phyloP scores from a whole-genome alignment of 2,797 vertebrate genomes.

The Taenioides sp. region DNA sequence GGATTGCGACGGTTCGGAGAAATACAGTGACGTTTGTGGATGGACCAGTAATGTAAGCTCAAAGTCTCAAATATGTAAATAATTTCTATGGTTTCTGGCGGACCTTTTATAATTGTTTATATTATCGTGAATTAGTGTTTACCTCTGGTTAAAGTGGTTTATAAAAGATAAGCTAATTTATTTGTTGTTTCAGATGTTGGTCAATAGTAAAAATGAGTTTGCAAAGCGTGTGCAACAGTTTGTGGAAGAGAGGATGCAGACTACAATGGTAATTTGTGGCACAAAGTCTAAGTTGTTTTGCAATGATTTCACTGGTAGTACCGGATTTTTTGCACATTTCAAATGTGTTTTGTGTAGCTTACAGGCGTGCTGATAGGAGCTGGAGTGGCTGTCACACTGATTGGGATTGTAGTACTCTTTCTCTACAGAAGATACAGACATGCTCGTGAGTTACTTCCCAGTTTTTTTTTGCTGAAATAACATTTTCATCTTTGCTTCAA shows the following conservation, averaged over 20 bases:
- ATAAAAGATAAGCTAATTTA: neutral
- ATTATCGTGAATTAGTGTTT: neutral
- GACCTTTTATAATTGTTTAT: neutral
- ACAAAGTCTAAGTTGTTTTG: too few species aligned
- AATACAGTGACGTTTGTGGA: conserved; percentile 41
- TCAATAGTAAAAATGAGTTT: conserved; percentile 64
- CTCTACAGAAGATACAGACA: conserved; percentile 82
- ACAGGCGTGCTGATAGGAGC: conserved; percentile 87
- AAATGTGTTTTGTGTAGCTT: conserved; percentile 69
- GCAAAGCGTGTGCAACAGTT: conserved; percentile 79
- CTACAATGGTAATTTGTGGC: conserved; percentile 85
- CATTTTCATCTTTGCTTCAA: neutral
- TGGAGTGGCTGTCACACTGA: conserved; percentile 77
- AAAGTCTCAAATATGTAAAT: neutral
- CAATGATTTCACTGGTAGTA: neutral
- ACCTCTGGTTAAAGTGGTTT: neutral
- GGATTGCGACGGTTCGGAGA: conserved; percentile 23
- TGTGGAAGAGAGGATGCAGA: conserved; percentile 87
- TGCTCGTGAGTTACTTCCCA: conserved; percentile 78
- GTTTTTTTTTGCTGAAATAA: conserved; percentile 1
- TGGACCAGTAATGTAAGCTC: conserved; percentile 52
- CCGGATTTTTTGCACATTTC: too few species aligned
- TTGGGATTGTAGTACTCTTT: conserved; percentile 82
- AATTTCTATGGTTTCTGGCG: neutral
- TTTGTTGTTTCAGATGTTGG: conserved; percentile 65